These are phyloP conservation scores for Pseudococcus jackbeardsleyi DNA, from an alignment of 2,888 invertebrate species.

Conservation along the genomic window DNA sequence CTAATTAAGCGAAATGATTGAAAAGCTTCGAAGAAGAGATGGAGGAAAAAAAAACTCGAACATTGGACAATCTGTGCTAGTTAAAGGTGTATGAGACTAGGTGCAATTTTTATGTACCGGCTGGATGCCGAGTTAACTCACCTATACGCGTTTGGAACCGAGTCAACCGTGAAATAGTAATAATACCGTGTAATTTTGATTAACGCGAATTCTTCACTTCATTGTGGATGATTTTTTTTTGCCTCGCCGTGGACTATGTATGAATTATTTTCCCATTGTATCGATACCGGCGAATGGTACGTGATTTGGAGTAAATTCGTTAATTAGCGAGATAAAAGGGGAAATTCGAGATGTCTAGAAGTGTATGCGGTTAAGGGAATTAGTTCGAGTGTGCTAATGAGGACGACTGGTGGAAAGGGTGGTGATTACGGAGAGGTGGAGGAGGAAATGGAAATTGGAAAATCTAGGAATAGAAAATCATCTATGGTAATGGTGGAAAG, in stretches of 20 bases:
- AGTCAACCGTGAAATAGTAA: conserved; percentile 48
- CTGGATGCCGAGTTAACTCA: neutral
- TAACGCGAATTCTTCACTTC: conserved; percentile 32
- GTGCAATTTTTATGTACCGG: conserved; percentile 2
- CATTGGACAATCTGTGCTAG: neutral
- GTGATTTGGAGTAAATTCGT: conserved; percentile 36
- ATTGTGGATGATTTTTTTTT: conserved; percentile 39
- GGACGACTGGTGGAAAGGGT: no score
- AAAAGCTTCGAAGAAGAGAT: neutral
- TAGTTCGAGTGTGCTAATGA: no score
- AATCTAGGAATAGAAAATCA: no score
- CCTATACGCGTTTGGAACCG: conserved; percentile 13
- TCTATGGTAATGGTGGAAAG: no score
- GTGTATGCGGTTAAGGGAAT: no score
- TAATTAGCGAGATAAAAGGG: conserved; percentile 35
- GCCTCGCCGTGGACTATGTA: neutral
- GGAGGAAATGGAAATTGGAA: no score
- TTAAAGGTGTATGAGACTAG: neutral
- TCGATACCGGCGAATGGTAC: neutral
- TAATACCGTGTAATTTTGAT: conserved; percentile 50
- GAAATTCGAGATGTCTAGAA: neutral
- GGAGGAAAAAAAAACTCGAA: neutral
- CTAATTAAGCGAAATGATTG: conserved; percentile 22
- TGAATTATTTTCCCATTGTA: conserved; percentile 18
- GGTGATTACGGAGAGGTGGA: no score